Evolutionary conservation across 2,888 invertebrate genomes (phyloP), one percentile per base, ranked within the genome.

Genomic region (Nymphalis urticae): DNA sequence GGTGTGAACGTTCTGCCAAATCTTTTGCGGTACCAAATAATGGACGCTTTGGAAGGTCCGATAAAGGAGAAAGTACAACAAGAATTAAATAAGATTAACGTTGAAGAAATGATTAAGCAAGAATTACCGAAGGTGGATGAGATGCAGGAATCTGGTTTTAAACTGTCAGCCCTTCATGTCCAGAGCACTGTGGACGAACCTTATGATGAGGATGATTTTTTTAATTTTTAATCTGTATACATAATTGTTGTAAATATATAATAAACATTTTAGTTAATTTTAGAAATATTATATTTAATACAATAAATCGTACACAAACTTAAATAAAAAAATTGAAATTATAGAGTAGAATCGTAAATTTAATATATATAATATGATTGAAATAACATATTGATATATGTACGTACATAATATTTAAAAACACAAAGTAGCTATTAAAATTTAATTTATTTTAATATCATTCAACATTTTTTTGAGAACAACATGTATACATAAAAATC

Each of bases 1-100:
- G 94, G 93, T 6, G 94, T 97, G 0, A 98, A 98, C 83, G 92
- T 97, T 60, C 80, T 97, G 63, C 97, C 97, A 0, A 98, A 98
- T 92, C 88, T 97, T 59, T 88, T 98, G 71, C 94, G 98, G 66
- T 97, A 97, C 82, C 97, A 97, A 87, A 97, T 97, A 70, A 96
- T 97, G 95, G 96, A 97, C 80, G 96, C 97, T 0, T 83, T 97
- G 51, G 97, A 97, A 86, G 95, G 95, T 50, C 97, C 97, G 0
- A 86, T 97, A 4, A 96, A 94, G 81, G 94, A 95, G 75, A 94
- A 95, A 71, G 90, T 97, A 5, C 96, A 96, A 80, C 95, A 95
- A 76, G 95, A 96, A 77, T 86, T 97, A 54, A 94, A 97, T 80
- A 94, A 94, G 77, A 90, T 97, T 27, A 94, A 97, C 78, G 94